These are phyloP conservation scores for Siniperca undulata DNA, from an alignment of 2,797 vertebrate species.

Conservation along the genomic window DNA sequence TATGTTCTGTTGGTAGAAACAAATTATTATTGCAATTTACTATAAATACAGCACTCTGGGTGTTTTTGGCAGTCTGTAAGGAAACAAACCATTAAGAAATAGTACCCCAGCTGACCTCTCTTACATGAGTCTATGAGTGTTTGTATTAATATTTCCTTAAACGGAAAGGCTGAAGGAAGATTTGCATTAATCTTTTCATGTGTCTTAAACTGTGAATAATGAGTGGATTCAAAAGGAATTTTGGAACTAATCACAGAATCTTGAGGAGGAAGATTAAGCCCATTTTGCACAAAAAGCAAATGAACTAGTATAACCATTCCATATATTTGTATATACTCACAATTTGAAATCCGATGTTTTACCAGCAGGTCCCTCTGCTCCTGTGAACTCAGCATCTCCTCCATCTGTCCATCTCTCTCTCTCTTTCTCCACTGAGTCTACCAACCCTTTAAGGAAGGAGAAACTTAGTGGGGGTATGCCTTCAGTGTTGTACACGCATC, in stretches of 20 bases:
- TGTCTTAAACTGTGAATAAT: conserved; percentile 11
- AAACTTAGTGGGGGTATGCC: conserved; percentile 45
- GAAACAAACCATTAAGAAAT: conserved; percentile 69
- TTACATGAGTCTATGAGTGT: conserved; percentile 26
- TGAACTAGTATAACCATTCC: not conserved
- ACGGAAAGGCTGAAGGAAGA: conserved; percentile 33
- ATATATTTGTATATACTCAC: conserved; percentile 1
- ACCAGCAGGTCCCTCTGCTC: conserved; percentile 32
- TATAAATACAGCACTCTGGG: conserved; percentile 66
- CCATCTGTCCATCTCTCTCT: conserved; percentile 13
- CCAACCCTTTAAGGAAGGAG: conserved; percentile 23
- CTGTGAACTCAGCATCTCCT: conserved; percentile 36
- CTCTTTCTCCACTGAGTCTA: conserved; percentile 4
- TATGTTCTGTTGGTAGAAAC: conserved; percentile 61
- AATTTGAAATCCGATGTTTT: conserved; percentile 27
- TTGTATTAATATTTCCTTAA: conserved; percentile 51
- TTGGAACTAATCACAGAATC: not conserved
- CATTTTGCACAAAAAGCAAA: not conserved
- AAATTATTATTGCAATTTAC: conserved; percentile 69
- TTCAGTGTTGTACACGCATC: conserved; percentile 49
- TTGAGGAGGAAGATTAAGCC: not conserved
- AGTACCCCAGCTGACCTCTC: conserved; percentile 53
- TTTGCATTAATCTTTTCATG: conserved; percentile 25
- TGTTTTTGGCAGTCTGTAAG: conserved; percentile 62
- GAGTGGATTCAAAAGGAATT: conserved; percentile 21